Conservation (phyloP, 2,113 vertebrate species). For the Tupaia tana region DNA sequence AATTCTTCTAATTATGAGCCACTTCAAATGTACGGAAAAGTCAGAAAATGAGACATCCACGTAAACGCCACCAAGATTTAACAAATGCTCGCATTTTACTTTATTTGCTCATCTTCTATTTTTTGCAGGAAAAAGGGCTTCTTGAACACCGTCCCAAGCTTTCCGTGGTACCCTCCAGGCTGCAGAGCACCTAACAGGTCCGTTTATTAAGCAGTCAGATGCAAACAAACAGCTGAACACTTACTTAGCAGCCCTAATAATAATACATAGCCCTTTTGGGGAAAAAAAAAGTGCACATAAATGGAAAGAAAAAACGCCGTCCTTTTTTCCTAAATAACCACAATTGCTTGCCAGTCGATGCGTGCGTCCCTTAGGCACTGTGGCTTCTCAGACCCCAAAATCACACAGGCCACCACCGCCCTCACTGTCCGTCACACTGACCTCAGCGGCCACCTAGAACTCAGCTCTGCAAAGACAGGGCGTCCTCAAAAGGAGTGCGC, state of each 20-base stretch:
- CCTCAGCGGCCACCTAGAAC: neutral
- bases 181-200: neutral
- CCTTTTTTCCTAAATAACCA: neutral
- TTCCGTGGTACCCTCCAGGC: neutral
- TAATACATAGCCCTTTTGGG: neutral
- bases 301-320: neutral
- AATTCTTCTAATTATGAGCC: neutral
- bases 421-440: neutral
- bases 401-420: neutral
- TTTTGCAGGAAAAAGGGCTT: neutral
- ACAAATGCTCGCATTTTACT: neutral
- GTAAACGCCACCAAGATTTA: too few relatives aligned
- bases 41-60: neutral
- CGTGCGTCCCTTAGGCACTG: neutral
- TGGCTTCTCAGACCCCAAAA: neutral
- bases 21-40: neutral
- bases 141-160: neutral
- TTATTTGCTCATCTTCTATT: neutral
- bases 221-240: slow-evolving; percentile 29
- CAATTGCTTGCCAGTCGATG: neutral
- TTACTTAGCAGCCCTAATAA: neutral
- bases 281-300: neutral
- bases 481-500: neutral
- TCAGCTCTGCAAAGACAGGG: neutral
- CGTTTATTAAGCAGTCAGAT: neutral